These are phyloP conservation scores for Pseudocheirus occidentalis DNA, from an alignment of 2,797 vertebrate genomes.

Conservation along the genomic window DNA sequence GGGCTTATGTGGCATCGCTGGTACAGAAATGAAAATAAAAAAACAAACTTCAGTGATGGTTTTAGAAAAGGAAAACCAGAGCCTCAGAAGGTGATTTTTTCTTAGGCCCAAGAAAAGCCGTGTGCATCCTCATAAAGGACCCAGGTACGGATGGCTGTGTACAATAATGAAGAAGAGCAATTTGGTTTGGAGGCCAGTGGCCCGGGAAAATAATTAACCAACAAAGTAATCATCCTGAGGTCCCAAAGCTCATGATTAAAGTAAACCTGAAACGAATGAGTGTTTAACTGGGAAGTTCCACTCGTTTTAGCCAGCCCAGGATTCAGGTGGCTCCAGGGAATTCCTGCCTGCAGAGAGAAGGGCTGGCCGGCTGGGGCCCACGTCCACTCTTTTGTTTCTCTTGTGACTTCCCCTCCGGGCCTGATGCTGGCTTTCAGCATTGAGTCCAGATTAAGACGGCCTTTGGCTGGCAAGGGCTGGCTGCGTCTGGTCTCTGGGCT, in stretches of 20 bases:
- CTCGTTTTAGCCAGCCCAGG: constrained; percentile 73
- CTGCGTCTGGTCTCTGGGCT: not conserved
- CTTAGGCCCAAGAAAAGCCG: not conserved
- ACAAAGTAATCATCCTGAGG: constrained; percentile 73
- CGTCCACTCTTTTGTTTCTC: constrained; percentile 48
- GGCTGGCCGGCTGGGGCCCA: constrained; percentile 45
- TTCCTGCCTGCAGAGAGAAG: constrained; percentile 66
- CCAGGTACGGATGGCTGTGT: constrained; percentile 32
- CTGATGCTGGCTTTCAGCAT: constrained; percentile 51
- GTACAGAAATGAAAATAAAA: not conserved
- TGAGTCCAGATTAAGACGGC: constrained; percentile 10
- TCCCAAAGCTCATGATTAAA: constrained; percentile 74
- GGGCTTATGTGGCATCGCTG: constrained; percentile 53
- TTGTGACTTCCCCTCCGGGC: constrained; percentile 41
- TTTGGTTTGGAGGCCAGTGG: constrained; percentile 64
- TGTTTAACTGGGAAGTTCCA: constrained; percentile 77
- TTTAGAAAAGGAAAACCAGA: constrained; percentile 70
- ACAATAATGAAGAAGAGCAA: constrained; percentile 59
- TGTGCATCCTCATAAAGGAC: not conserved
- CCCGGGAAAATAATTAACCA: constrained; percentile 66
- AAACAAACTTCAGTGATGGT: constrained; percentile 63
- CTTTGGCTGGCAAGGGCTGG: not conserved
- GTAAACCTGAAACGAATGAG: constrained; percentile 76
- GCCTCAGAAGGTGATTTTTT: constrained; percentile 74
- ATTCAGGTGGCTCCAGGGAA: constrained; percentile 68